Conservation (phyloP, 2,113 vertebrate genomes). For the Eupsittula cactorum region DNA sequence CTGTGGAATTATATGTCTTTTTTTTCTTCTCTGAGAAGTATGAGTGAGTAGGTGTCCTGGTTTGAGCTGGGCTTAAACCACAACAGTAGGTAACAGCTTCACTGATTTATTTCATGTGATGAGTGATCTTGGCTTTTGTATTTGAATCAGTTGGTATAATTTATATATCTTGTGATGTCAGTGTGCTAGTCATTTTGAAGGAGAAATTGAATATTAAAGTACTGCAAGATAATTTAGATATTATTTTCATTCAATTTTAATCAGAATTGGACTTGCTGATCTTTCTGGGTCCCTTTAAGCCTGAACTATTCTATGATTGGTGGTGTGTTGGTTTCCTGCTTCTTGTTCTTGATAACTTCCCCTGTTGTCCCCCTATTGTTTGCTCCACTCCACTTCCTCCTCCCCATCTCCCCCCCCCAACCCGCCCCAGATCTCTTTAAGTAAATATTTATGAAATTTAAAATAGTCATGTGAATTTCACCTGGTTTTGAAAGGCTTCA, state of each 20-base stretch:
- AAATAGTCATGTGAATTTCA: background rate
- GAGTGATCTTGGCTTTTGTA: background rate
- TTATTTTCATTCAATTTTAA: background rate
- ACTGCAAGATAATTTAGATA: background rate
- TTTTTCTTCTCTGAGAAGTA: background rate
- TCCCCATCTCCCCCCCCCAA: too few species aligned
- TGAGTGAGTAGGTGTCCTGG: background rate
- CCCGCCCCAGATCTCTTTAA: rapidly evolving
- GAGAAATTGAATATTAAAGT: background rate
- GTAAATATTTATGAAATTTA: background rate
- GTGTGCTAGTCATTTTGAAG: background rate
- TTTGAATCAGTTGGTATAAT: background rate
- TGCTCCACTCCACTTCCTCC: background rate
- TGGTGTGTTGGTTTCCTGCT: background rate
- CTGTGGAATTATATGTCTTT: background rate
- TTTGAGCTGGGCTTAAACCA: background rate
- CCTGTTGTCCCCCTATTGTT: background rate
- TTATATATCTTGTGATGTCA: background rate
- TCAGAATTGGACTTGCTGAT: background rate
- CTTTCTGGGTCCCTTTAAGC: background rate
- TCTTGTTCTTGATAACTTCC: background rate
- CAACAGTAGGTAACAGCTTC: background rate
- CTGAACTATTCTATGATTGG: background rate
- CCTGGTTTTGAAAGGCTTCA: background rate
- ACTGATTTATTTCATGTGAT: background rate